Evolutionary conservation across 2,113 vertebrate genomes (phyloP).

Genomic region (Pomatorhinus ruficollis): DNA sequence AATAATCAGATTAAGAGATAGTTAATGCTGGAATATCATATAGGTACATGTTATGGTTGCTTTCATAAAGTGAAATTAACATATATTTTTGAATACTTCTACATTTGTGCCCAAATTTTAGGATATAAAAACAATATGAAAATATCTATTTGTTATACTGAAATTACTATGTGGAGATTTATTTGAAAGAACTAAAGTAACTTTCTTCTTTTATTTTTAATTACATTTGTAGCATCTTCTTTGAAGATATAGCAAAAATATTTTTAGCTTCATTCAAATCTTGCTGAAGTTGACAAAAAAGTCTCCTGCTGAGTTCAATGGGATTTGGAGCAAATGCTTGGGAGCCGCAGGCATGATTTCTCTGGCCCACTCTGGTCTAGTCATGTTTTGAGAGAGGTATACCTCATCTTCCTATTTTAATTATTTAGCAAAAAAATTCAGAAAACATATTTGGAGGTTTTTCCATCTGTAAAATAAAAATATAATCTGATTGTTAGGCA

Average conservation of each 20-base stretch:
- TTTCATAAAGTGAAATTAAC: not conserved
- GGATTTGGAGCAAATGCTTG: not conserved
- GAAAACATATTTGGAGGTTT: rapidly evolving
- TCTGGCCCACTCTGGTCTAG: not conserved
- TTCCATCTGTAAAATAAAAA: not conserved
- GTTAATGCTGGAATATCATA: not conserved
- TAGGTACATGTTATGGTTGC: not conserved
- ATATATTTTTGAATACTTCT: not conserved
- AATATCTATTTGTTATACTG: not conserved
- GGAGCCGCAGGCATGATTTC: not conserved
- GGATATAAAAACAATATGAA: not conserved
- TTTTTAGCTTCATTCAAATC: not conserved
- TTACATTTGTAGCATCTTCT: not conserved
- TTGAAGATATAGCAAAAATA: not conserved
- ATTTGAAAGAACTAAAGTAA: not conserved
- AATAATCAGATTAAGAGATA: not conserved
- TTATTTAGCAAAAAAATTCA: not conserved
- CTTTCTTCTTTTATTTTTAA: not conserved
- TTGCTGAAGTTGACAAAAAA: not conserved
- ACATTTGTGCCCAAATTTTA: not conserved
- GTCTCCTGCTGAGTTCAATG: not conserved
- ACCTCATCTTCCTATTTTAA: not conserved
- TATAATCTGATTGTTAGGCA: not conserved
- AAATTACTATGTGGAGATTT: not conserved
- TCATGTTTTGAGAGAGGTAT: not conserved